A percentile compares a stretch with the other conserved stretches of the same genome.
phyloP scores from a whole-genome alignment of 2,797 vertebrate species.

The Morelia viridis region DNA sequence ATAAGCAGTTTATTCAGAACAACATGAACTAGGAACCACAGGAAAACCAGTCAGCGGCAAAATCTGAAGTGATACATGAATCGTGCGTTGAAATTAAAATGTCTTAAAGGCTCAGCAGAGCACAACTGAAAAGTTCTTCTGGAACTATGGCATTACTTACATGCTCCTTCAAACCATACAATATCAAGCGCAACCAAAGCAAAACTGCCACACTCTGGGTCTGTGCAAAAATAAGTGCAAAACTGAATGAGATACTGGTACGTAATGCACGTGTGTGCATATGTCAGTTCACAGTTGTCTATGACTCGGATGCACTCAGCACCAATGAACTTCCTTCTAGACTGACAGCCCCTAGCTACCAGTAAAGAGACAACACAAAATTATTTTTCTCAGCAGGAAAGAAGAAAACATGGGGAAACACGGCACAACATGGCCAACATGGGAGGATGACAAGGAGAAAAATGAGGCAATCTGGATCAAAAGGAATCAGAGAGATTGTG shows the following conservation, averaged over 20 bases:
- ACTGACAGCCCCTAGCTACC: too few species aligned
- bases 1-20: not conserved
- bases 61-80: not conserved
- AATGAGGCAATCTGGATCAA: too few species aligned
- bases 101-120: not conserved
- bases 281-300: not conserved
- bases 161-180: not conserved
- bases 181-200: not conserved
- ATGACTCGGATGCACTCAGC: not conserved
- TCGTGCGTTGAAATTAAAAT: not conserved
- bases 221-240: not conserved
- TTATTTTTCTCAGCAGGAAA: too few species aligned
- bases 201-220: not conserved
- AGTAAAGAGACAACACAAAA: too few species aligned
- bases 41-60: not conserved
- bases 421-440: too few species aligned
- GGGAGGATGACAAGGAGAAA: too few species aligned
- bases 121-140: not conserved
- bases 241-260: not conserved
- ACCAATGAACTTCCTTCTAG: not conserved
- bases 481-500: too few species aligned
- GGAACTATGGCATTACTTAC: not conserved
- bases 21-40: not conserved
- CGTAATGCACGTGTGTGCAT: too few species aligned
- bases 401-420: too few species aligned